Evolutionary conservation across 2,797 vertebrate genomes (phyloP).

Genomic region (Gymnoscopelus microlampas): DNA sequence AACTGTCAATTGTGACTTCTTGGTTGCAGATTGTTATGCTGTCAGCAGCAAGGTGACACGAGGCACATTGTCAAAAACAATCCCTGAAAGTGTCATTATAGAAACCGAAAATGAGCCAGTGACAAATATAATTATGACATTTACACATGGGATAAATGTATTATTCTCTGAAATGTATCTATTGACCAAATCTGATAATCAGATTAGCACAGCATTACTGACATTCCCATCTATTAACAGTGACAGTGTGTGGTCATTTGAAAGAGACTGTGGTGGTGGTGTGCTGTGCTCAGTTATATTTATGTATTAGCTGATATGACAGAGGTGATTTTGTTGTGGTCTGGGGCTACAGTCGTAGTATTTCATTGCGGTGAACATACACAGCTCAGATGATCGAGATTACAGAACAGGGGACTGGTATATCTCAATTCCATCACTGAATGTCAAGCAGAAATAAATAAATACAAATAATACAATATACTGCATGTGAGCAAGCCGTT

Average conservation of each 20-base stretch:
- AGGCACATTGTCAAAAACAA: constrained; percentile 44
- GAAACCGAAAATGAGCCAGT: constrained; percentile 44
- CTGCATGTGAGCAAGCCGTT: too few species aligned
- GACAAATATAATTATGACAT: constrained; percentile 28
- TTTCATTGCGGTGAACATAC: neutral
- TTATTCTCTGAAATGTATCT: constrained; percentile 51
- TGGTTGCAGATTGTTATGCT: too few species aligned
- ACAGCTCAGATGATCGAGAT: neutral
- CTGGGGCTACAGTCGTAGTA: constrained; percentile 18
- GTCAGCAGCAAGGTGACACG: constrained; percentile 31
- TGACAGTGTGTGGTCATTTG: constrained; percentile 50
- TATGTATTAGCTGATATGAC: constrained; percentile 31
- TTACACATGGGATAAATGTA: constrained; percentile 44
- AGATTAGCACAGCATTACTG: constrained; percentile 50
- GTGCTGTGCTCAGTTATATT: constrained; percentile 47
- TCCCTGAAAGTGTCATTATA: constrained; percentile 37
- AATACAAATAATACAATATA: too few species aligned
- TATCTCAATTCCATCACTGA: too few species aligned
- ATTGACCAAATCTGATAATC: constrained; percentile 57
- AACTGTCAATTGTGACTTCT: too few species aligned
- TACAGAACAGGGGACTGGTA: too few species aligned
- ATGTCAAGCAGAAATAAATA: too few species aligned
- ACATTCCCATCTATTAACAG: constrained; percentile 52
- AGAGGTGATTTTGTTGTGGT: constrained; percentile 17
- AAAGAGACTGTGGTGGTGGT: constrained; percentile 35